Percentiles rank a stretch among this genome's conserved stretches.
Evolutionary conservation across 2,113 vertebrate species (phyloP).

Genomic region (Erpornis zantholeuca): DNA sequence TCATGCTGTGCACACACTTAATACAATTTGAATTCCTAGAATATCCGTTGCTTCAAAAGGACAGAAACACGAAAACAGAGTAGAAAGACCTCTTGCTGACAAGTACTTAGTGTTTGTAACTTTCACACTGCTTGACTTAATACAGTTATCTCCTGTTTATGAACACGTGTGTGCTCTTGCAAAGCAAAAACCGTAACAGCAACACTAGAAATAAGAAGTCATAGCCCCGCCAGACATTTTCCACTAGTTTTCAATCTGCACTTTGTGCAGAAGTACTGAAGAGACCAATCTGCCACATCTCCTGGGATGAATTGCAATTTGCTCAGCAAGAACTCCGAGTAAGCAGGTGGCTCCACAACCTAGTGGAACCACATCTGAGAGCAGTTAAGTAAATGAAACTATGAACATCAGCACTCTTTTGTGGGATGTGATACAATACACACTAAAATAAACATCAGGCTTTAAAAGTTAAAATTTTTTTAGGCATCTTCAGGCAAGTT

Average conservation of each 20-base stretch:
- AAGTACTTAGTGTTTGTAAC: background rate
- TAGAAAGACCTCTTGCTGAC: background rate
- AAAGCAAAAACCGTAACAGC: background rate
- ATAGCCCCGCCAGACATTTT: fast-evolving
- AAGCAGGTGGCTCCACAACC: background rate
- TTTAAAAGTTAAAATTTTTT: background rate
- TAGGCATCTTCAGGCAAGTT: background rate
- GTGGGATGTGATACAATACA: background rate
- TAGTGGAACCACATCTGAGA: background rate
- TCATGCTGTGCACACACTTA: fast-evolving
- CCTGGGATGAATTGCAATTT: background rate
- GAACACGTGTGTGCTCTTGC: fast-evolving
- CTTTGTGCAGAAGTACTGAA: background rate
- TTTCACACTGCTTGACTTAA: background rate
- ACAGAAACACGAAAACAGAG: background rate
- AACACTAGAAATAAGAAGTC: background rate
- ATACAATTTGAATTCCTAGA: background rate
- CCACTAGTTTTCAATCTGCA: background rate
- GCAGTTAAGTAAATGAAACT: background rate
- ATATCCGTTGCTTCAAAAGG: background rate
- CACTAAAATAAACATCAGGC: background rate
- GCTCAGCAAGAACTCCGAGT: background rate
- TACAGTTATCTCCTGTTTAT: background rate
- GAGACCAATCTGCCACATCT: background rate
- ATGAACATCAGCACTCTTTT: background rate